Conservation (phyloP, 2,888 invertebrate genomes). For the Caenorhabditis becei region DNA sequence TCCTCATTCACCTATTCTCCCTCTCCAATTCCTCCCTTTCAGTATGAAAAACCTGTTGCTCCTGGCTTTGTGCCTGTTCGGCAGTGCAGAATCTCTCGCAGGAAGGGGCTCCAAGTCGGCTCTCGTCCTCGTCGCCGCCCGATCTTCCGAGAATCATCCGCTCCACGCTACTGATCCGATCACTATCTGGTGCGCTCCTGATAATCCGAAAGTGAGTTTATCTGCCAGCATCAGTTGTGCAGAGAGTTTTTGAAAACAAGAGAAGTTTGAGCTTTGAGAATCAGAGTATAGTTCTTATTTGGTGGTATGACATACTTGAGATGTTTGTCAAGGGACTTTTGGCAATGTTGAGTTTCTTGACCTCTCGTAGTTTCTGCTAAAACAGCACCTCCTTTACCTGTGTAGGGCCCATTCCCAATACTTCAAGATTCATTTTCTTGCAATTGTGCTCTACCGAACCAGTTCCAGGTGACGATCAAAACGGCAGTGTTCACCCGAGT, state of each 20-base stretch:
- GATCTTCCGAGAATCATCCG: constrained; percentile 45
- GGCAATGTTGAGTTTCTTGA: too few relatives aligned
- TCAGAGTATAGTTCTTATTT: too few relatives aligned
- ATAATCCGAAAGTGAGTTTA: constrained; percentile 62
- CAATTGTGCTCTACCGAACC: neutral
- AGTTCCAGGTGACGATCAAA: constrained; percentile 53
- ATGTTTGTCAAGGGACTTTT: too few relatives aligned
- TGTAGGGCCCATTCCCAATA: too few relatives aligned
- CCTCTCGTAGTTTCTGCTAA: too few relatives aligned
- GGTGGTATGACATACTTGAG: too few relatives aligned
- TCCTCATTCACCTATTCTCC: constrained; percentile 10
- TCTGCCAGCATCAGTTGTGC: too few relatives aligned
- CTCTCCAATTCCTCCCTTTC: constrained; percentile 5
- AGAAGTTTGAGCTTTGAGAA: too few relatives aligned
- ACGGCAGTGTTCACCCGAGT: constrained; percentile 34
- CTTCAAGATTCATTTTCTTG: too few relatives aligned
- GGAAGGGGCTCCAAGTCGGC: constrained; percentile 47
- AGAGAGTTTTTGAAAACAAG: too few relatives aligned
- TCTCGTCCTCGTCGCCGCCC: constrained; percentile 37
- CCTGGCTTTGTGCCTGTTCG: constrained; percentile 11
- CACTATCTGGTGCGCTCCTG: constrained; percentile 69
- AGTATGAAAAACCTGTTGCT: constrained; percentile 54
- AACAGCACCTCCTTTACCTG: too few relatives aligned
- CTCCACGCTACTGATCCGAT: constrained; percentile 55
- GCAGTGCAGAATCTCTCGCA: constrained; percentile 14